These are phyloP conservation scores for Artemisiospiza belli DNA, from an alignment of 2,113 vertebrate species.

Conservation along the genomic window DNA sequence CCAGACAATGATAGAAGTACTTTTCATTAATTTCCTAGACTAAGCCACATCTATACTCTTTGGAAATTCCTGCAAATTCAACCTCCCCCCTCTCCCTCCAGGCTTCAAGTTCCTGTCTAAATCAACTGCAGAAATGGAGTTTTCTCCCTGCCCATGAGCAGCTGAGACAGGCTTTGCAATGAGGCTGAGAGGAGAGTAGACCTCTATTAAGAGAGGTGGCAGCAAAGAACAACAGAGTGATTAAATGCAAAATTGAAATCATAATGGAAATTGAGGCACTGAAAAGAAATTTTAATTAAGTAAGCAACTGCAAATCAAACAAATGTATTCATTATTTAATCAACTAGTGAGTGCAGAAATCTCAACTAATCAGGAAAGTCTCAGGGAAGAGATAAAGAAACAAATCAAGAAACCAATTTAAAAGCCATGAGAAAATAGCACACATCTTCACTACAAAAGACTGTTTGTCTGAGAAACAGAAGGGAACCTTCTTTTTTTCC, in stretches of 20 bases:
- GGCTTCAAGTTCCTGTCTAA: not conserved
- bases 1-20: not conserved
- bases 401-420: conserved; percentile 73
- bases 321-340: conserved; percentile 79
- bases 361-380: conserved; percentile 74
- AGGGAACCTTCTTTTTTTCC: not conserved
- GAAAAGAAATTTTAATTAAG: conserved; percentile 77
- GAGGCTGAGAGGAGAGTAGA: conserved; percentile 62
- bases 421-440: conserved; percentile 62
- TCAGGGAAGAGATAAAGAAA: conserved; percentile 66
- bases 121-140: not conserved
- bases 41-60: not conserved
- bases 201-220: conserved; percentile 74
- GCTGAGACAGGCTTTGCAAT: conserved; percentile 32
- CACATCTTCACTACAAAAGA: not conserved
- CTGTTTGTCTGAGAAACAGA: conserved; percentile 53
- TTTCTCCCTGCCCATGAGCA: not conserved
- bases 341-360: conserved; percentile 70
- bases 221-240: conserved; percentile 73
- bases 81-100: not conserved
- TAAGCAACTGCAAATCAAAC: conserved; percentile 76
- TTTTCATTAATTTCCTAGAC: not conserved
- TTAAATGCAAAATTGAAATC: conserved; percentile 77
- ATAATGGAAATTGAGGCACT: conserved; percentile 74
- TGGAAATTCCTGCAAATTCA: not conserved